phyloP scores from a whole-genome alignment of 2,888 invertebrate genomes.

The Trissonchulus sp. region DNA sequence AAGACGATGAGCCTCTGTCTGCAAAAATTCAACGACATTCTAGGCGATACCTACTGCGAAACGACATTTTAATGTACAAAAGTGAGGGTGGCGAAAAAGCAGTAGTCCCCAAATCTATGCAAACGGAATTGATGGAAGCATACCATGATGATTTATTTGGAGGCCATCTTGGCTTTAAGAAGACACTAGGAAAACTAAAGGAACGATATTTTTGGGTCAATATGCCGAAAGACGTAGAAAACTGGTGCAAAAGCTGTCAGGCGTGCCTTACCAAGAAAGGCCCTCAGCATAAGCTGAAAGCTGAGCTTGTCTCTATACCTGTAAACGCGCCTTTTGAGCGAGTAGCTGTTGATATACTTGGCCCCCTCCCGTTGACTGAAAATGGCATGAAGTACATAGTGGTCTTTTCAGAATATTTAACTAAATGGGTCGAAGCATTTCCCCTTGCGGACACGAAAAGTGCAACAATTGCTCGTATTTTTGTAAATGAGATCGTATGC shows the following conservation, averaged over 20 bases:
- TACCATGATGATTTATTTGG: conserved; percentile 30
- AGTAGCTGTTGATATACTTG: conserved; percentile 37
- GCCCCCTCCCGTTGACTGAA: conserved; percentile 35
- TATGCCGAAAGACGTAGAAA: conserved; percentile 32
- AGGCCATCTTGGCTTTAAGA: conserved; percentile 38
- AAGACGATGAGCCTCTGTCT: too few relatives aligned
- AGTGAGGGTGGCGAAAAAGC: too few relatives aligned
- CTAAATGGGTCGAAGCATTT: too few relatives aligned
- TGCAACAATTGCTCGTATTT: conserved; percentile 40
- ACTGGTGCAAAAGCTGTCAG: conserved; percentile 33
- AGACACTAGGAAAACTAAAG: conserved; percentile 31
- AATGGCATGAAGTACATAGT: conserved; percentile 38
- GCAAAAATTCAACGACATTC: too few relatives aligned
- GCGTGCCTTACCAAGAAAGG: conserved; percentile 34
- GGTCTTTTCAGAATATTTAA: conserved; percentile 33
- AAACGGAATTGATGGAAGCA: too few relatives aligned
- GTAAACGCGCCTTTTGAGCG: conserved; percentile 38
- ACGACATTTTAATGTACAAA: too few relatives aligned
- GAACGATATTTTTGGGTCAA: conserved; percentile 34
- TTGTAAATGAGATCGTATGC: conserved; percentile 21
- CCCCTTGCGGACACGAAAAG: neutral
- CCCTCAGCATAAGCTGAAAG: neutral
- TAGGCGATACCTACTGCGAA: too few relatives aligned
- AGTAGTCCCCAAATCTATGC: neutral
- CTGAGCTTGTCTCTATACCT: conserved; percentile 25